Conservation (phyloP, 1,140 invertebrate genomes). For the Trachymyrmex cornetzi region DNA sequence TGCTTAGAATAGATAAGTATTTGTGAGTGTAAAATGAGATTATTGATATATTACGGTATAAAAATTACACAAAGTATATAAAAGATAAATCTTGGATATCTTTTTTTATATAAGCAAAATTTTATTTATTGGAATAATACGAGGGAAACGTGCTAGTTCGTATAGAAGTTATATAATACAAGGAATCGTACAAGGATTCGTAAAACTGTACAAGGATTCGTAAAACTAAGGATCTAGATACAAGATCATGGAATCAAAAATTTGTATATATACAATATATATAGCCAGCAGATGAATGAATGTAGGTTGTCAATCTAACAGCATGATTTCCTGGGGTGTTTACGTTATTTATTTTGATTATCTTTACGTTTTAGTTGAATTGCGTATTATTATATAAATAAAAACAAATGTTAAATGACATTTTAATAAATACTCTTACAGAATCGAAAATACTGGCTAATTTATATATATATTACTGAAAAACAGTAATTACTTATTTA, state of each 20-base stretch:
- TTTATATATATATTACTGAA: too few relatives aligned
- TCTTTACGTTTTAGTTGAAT: background rate
- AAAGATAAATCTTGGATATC: slow-evolving; percentile 2
- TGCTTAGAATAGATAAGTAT: background rate
- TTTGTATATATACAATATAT: slow-evolving; percentile 1
- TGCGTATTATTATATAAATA: background rate
- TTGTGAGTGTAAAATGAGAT: background rate
- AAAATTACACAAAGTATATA: slow-evolving; percentile 33
- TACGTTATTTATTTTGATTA: background rate
- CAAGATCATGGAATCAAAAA: background rate
- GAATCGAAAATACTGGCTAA: too few relatives aligned
- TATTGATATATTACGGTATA: background rate
- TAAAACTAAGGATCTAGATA: background rate
- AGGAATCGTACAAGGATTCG: slow-evolving; percentile 31
- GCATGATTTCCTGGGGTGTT: background rate
- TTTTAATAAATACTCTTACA: background rate
- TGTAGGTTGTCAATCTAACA: background rate
- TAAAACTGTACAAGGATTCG: slow-evolving; percentile 37
- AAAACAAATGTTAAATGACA: background rate
- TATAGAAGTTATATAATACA: background rate
- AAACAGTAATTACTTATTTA: too few relatives aligned
- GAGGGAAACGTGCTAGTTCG: background rate
- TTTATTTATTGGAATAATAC: slow-evolving; percentile 60
- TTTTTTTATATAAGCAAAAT: background rate
- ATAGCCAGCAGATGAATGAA: background rate